phyloP scores from a whole-genome alignment of 2,797 vertebrate species.

The Onychomys leucogaster region DNA sequence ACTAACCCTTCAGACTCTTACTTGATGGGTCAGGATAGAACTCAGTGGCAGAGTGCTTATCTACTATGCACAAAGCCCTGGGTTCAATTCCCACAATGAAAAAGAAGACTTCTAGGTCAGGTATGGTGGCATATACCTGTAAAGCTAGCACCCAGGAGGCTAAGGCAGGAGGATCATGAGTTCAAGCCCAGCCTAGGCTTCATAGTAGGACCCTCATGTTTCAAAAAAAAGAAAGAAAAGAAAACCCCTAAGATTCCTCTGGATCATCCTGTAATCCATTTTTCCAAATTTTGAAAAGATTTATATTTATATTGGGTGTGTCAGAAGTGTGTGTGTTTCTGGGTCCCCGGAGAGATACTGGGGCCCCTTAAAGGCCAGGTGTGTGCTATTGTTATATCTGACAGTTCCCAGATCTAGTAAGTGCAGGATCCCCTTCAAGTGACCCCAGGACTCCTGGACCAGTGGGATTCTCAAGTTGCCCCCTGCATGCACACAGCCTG shows the following conservation, averaged over 20 bases:
- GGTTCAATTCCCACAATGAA: background rate
- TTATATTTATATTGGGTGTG: background rate
- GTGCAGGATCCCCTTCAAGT: too few relatives aligned
- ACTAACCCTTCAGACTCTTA: background rate
- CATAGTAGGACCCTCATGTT: background rate
- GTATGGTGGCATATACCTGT: background rate
- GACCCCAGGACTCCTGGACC: background rate
- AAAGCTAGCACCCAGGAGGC: background rate
- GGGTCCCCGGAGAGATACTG: constrained; percentile 2
- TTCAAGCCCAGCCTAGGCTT: background rate
- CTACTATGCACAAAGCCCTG: background rate
- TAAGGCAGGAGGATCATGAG: background rate
- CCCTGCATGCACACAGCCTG: background rate
- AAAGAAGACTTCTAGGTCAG: background rate
- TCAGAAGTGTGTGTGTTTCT: background rate
- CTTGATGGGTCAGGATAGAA: background rate
- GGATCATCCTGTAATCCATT: background rate
- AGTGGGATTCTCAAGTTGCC: background rate
- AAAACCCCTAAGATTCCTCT: background rate
- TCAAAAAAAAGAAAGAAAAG: background rate
- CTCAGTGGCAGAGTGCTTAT: background rate
- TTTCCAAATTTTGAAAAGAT: constrained; percentile 12
- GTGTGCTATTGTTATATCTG: background rate
- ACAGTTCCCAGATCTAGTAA: background rate
- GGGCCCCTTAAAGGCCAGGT: background rate